phyloP scores from a whole-genome alignment of 2,888 invertebrate species.

The Trachelus iudaicus region DNA sequence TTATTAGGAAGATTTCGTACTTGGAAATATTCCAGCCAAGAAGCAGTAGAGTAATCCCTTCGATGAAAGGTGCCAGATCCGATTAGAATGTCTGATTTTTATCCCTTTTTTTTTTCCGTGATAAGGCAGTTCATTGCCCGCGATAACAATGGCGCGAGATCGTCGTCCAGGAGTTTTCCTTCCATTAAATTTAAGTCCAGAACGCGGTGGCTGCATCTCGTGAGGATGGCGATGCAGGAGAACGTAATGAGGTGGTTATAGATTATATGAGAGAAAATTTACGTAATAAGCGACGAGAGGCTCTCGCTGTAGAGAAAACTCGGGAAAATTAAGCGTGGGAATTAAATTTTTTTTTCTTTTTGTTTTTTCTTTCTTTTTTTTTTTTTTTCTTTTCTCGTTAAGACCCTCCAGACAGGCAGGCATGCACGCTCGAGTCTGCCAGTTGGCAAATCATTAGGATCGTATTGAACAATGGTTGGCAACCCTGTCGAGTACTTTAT shows the following conservation, averaged over 20 bases:
- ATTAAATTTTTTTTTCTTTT: conserved; percentile 41
- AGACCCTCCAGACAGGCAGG: background rate
- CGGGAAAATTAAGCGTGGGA: conserved; percentile 38
- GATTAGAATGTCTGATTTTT: background rate
- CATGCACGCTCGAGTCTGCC: background rate
- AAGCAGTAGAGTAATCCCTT: background rate
- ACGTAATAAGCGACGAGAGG: conserved; percentile 23
- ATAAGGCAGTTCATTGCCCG: too few species aligned
- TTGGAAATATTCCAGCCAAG: background rate
- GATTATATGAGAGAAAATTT: conserved; percentile 9
- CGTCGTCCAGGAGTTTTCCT: too few species aligned
- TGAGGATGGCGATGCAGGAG: too few species aligned
- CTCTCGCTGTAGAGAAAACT: conserved; percentile 22
- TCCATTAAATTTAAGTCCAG: too few species aligned
- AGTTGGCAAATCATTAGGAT: conserved; percentile 3
- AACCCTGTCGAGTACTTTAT: background rate
- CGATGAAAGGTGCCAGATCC: background rate
- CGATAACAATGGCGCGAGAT: too few species aligned
- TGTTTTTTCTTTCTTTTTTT: conserved; percentile 11
- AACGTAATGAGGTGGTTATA: too few species aligned
- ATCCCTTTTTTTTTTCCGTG: background rate
- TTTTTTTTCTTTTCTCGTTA: background rate
- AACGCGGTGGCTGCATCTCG: too few species aligned
- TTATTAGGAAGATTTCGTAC: background rate
- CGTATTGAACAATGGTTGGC: background rate